These are phyloP conservation scores for Athene cunicularia DNA, from an alignment of 2,113 vertebrate species.

Conservation along the genomic window DNA sequence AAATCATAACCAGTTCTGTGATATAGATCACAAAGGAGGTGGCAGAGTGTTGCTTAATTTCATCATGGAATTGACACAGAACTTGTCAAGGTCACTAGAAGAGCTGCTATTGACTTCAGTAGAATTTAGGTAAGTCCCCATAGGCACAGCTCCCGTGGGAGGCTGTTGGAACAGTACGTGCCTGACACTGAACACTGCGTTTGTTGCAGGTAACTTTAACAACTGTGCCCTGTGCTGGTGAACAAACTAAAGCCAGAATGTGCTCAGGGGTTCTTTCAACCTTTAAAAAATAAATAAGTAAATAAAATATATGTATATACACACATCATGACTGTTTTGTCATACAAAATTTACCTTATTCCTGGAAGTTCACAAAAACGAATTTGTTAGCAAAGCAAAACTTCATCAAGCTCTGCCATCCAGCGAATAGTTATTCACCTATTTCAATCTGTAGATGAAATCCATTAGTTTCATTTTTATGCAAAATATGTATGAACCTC, in stretches of 20 bases:
- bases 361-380: background rate
- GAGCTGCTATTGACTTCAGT: rapidly evolving
- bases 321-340: background rate
- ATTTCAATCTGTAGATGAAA: background rate
- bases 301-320: background rate
- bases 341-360: background rate
- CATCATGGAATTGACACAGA: background rate
- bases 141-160: rapidly evolving
- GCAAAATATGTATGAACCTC: background rate
- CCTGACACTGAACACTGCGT: rapidly evolving
- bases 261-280: background rate
- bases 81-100: background rate
- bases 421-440: background rate
- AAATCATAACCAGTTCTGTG: background rate
- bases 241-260: background rate
- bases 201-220: background rate
- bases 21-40: background rate
- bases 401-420: background rate
- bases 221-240: background rate
- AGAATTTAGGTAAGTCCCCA: background rate
- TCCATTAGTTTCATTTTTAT: background rate
- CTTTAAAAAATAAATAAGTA: background rate
- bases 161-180: background rate
- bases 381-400: background rate
- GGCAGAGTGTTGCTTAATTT: background rate